Conservation (phyloP, 2,888 invertebrate species). For the Plebejus argus region DNA sequence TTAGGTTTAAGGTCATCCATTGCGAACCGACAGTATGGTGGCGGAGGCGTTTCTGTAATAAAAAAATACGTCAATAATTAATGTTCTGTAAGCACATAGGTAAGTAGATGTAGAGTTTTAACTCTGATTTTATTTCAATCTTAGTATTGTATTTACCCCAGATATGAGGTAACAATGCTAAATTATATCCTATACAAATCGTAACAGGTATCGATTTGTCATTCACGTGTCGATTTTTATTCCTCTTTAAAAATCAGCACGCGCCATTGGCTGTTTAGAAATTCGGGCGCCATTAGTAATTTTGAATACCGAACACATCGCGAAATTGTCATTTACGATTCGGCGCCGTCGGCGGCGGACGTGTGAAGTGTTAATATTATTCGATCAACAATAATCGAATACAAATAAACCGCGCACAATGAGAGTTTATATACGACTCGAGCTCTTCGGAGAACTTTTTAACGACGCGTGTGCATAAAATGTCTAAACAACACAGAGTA, state of each 20-base stretch:
- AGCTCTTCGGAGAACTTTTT: slow-evolving; percentile 60
- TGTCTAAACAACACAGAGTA: slow-evolving; percentile 63
- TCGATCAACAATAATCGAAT: slow-evolving; percentile 63
- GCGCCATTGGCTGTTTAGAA: slow-evolving; percentile 59
- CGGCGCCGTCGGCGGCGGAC: slow-evolving; percentile 68
- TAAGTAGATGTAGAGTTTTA: not conserved
- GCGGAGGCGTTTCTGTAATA: slow-evolving; percentile 89
- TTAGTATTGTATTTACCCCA: not conserved
- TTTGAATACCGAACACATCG: slow-evolving; percentile 67
- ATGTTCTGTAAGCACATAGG: not conserved
- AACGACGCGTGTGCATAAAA: slow-evolving; percentile 65
- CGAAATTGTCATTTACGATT: slow-evolving; percentile 69
- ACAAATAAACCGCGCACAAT: slow-evolving; percentile 64
- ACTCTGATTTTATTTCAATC: not conserved
- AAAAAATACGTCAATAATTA: slow-evolving; percentile 34
- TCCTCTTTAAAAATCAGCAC: slow-evolving; percentile 54
- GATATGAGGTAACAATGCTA: too few species aligned
- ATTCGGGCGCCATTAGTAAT: slow-evolving; percentile 64
- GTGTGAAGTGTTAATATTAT: slow-evolving; percentile 66
- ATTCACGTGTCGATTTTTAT: slow-evolving; percentile 47
- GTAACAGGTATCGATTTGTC: not conserved
- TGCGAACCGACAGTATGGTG: slow-evolving; percentile 89
- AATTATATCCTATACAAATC: not conserved
- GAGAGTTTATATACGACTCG: slow-evolving; percentile 53
- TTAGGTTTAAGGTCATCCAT: slow-evolving; percentile 88